Conservation (phyloP, 53 echinoderm and acorn worm genomes). For the Crossaster papposus region DNA sequence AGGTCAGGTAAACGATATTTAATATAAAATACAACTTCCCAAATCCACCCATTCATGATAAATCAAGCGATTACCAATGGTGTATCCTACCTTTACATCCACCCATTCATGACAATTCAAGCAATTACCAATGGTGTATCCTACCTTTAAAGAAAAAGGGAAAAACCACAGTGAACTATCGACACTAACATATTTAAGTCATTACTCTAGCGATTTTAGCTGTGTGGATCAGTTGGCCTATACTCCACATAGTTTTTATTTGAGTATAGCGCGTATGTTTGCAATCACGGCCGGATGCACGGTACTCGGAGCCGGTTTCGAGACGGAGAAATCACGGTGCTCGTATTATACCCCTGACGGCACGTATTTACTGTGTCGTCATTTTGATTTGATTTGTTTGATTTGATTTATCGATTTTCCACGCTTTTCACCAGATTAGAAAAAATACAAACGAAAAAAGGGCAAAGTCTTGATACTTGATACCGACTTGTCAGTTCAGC, state of each 20-base stretch:
- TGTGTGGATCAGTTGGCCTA: not conserved
- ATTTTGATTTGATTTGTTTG: no score
- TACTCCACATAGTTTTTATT: not conserved
- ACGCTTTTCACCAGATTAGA: no score
- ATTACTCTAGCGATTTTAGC: not conserved
- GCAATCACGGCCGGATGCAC: slow-evolving; percentile 39
- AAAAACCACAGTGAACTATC: not conserved
- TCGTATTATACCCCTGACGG: slow-evolving; percentile 24
- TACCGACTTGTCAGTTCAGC: not conserved
- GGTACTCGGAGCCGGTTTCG: not conserved
- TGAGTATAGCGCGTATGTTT: slow-evolving; percentile 32
- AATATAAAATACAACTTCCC: no score
- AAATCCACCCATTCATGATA: no score
- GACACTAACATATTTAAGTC: slow-evolving; percentile 21
- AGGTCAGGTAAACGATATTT: no score
- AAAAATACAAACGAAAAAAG: not conserved
- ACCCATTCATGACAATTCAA: no score
- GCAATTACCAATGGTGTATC: no score
- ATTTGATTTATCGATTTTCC: no score
- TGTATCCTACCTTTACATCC: no score
- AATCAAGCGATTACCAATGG: no score
- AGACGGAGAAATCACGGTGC: slow-evolving; percentile 24
- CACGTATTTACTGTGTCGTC: slow-evolving; percentile 22
- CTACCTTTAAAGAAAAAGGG: no score
- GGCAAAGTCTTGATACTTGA: not conserved